Conservation (phyloP, 1,140 invertebrate species). For the Mesaphorura yosii region DNA sequence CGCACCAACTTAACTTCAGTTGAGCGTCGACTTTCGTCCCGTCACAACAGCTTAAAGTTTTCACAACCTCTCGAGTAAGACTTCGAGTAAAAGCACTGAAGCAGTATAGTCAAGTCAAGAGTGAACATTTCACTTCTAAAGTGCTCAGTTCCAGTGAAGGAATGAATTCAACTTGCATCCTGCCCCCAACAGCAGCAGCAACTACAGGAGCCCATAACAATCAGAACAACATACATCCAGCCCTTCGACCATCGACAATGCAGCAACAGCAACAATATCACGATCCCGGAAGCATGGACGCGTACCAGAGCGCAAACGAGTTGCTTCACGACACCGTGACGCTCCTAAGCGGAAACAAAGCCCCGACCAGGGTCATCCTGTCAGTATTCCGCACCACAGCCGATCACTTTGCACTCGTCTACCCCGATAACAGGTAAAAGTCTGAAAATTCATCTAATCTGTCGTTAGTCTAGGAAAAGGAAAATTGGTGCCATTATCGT, state of each 20-base stretch:
- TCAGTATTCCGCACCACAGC: slow-evolving; percentile 23
- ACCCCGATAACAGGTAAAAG: slow-evolving; percentile 28
- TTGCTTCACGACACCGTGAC: slow-evolving; percentile 24
- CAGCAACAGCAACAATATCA: not conserved
- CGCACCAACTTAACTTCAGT: too few relatives aligned
- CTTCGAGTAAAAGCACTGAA: not conserved
- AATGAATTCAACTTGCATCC: slow-evolving; percentile 5
- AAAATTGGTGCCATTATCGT: not conserved
- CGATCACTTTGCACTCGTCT: slow-evolving; percentile 28
- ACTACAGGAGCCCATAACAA: not conserved
- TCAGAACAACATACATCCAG: not conserved
- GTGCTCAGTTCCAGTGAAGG: not conserved
- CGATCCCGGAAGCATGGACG: not conserved
- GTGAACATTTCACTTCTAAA: not conserved
- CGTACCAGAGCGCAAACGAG: slow-evolving; percentile 21
- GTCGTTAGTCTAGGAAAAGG: too few relatives aligned
- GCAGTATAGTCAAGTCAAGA: not conserved
- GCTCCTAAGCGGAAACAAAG: slow-evolving; percentile 18
- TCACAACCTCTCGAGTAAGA: not conserved
- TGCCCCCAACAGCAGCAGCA: not conserved
- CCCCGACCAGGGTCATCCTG: slow-evolving; percentile 19
- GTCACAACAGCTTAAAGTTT: not conserved
- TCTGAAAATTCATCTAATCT: not conserved
- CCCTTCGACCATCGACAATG: not conserved
- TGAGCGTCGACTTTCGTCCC: not conserved